These are phyloP conservation scores for Hormaphis cornu DNA, from an alignment of 1,140 invertebrate genomes.

Conservation along the genomic window DNA sequence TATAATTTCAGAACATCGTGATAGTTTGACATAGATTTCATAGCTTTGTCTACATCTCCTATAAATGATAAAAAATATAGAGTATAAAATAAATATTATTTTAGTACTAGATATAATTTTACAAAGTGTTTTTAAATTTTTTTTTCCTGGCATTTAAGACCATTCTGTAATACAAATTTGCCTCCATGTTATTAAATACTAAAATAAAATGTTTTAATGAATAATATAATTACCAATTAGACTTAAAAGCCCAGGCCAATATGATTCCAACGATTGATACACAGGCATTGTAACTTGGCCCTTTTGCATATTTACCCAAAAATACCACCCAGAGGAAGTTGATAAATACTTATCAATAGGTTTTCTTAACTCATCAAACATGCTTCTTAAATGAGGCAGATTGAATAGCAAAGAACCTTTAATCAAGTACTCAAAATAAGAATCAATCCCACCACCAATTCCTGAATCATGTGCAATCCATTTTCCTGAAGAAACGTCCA, in stretches of 20 bases:
- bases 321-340: conserved; percentile 87
- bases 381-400: conserved; percentile 75
- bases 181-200: no score
- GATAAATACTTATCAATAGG: conserved; percentile 70
- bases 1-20: conserved; percentile 93
- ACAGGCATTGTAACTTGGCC: conserved; percentile 91
- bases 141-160: no score
- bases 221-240: conserved; percentile 57
- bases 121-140: no score
- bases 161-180: no score
- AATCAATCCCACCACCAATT: conserved; percentile 89
- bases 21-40: conserved; percentile 91
- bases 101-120: background rate
- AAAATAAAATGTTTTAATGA: background rate
- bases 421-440: conserved; percentile 97
- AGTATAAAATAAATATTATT: background rate
- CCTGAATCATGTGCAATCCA: conserved; percentile 97
- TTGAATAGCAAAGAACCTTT: conserved; percentile 73
- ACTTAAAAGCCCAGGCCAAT: conserved; percentile 94
- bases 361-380: conserved; percentile 74
- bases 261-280: conserved; percentile 96
- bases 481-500: conserved; percentile 85
- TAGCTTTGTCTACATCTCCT: conserved; percentile 82
- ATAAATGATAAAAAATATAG: conserved; percentile 38
- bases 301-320: conserved; percentile 93